phyloP scores from a whole-genome alignment of 1,140 invertebrate genomes.

The Whitmania pigra region DNA sequence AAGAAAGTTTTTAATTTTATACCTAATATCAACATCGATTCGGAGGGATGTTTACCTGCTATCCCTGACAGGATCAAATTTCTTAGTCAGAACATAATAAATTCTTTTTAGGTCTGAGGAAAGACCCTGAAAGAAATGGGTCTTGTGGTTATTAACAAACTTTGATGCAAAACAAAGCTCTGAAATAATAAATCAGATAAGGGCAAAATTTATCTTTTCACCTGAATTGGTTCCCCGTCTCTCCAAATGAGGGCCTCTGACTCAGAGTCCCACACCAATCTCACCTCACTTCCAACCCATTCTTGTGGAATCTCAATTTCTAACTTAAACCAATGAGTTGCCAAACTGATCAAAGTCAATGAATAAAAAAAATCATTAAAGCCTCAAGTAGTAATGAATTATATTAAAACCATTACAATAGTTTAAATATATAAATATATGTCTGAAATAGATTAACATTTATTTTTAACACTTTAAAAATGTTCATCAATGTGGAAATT shows the following conservation, averaged over 20 bases:
- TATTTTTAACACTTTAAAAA: not conserved
- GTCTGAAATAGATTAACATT: not conserved
- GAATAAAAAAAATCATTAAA: not conserved
- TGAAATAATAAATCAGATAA: not conserved
- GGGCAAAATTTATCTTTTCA: slow-evolving; percentile 18
- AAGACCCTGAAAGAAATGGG: slow-evolving; percentile 30
- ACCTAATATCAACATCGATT: slow-evolving; percentile 12
- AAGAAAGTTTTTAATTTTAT: not conserved
- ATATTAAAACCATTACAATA: not conserved
- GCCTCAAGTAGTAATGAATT: not conserved
- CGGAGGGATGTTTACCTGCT: slow-evolving; percentile 7
- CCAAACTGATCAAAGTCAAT: slow-evolving; percentile 33
- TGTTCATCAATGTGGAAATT: not conserved
- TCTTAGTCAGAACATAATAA: slow-evolving; percentile 27
- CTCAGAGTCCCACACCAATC: slow-evolving; percentile 37
- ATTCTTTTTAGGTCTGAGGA: slow-evolving; percentile 30
- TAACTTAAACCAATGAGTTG: slow-evolving; percentile 46
- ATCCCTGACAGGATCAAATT: not conserved
- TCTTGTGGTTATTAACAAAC: not conserved
- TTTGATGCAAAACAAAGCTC: not conserved
- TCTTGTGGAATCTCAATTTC: slow-evolving; percentile 32
- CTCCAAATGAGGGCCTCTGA: slow-evolving; percentile 37
- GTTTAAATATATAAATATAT: slow-evolving; percentile 11
- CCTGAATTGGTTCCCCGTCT: slow-evolving; percentile 34
- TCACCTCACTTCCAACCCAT: slow-evolving; percentile 31